Percentiles rank a stretch among this genome's conserved stretches.
These are phyloP conservation scores for Anastrepha obliqua DNA, from an alignment of 1,140 invertebrate genomes.

Conservation along the genomic window DNA sequence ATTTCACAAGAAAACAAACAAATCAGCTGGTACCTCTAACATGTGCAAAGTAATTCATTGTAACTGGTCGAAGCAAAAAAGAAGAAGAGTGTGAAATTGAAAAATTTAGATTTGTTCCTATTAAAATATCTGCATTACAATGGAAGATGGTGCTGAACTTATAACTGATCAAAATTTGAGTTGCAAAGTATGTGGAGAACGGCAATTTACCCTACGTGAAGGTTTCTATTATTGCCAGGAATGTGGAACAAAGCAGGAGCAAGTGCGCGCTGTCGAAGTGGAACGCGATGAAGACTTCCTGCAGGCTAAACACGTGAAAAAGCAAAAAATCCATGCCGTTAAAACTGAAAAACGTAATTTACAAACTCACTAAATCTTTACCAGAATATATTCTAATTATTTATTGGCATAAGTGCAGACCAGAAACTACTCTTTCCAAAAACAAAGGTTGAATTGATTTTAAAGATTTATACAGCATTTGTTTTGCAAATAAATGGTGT, in stretches of 20 bases:
- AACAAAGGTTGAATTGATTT: too few relatives aligned
- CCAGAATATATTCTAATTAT: too few relatives aligned
- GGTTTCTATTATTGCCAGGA: conserved; percentile 77
- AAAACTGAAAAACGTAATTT: conserved; percentile 58
- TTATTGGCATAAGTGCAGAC: too few relatives aligned
- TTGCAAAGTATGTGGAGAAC: conserved; percentile 74
- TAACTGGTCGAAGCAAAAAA: neutral
- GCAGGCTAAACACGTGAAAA: conserved; percentile 58
- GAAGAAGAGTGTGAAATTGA: neutral
- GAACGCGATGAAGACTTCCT: conserved; percentile 66
- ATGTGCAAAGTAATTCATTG: neutral
- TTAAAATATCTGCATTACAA: neutral
- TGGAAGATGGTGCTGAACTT: conserved; percentile 50
- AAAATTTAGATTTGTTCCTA: neutral
- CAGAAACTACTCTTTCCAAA: too few relatives aligned
- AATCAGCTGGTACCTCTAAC: too few relatives aligned
- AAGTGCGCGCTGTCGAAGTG: conserved; percentile 67
- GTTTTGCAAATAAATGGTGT: too few relatives aligned
- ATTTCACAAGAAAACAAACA: too few relatives aligned
- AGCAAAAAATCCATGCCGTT: conserved; percentile 59
- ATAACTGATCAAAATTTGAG: conserved; percentile 58
- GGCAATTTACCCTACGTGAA: conserved; percentile 74
- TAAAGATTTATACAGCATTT: too few relatives aligned
- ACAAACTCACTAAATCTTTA: neutral
- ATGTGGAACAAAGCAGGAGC: conserved; percentile 74